phyloP scores from a whole-genome alignment of 2,888 invertebrate genomes.

The Archips crataeganus region DNA sequence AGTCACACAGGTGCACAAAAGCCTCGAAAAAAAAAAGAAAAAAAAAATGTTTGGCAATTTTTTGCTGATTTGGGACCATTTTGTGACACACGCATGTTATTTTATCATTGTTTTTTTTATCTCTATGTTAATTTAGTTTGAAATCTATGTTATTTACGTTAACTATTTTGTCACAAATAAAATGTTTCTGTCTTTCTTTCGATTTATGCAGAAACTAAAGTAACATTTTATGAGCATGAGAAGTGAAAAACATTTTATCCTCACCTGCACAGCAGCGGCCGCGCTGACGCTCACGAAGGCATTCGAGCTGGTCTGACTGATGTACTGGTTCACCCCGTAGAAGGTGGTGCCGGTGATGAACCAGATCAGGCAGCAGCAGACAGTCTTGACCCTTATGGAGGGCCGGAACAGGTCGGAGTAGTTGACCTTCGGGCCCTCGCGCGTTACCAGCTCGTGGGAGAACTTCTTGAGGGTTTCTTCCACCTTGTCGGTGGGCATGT shows the following conservation, averaged over 20 bases:
- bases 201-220: no score
- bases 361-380: slow-evolving; percentile 91
- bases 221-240: no score
- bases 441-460: slow-evolving; percentile 58
- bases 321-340: slow-evolving; percentile 94
- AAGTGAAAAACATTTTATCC: background rate
- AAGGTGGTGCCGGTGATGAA: slow-evolving; percentile 93
- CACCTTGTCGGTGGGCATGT: slow-evolving; percentile 77
- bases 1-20: no score
- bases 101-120: no score
- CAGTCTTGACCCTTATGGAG: slow-evolving; percentile 87
- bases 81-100: no score
- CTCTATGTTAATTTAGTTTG: no score
- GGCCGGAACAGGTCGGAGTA: slow-evolving; percentile 88
- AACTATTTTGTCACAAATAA: no score
- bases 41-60: no score
- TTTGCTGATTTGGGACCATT: no score
- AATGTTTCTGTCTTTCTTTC: no score
- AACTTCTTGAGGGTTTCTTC: slow-evolving; percentile 71
- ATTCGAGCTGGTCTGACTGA: slow-evolving; percentile 91
- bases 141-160: no score
- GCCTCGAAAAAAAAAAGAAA: no score
- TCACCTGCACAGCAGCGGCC: slow-evolving; percentile 81
- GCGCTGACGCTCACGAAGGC: slow-evolving; percentile 93
- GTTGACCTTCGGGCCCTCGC: slow-evolving; percentile 71